Conservation (phyloP, 2,888 invertebrate species). For the Hypercompe scribonia region DNA sequence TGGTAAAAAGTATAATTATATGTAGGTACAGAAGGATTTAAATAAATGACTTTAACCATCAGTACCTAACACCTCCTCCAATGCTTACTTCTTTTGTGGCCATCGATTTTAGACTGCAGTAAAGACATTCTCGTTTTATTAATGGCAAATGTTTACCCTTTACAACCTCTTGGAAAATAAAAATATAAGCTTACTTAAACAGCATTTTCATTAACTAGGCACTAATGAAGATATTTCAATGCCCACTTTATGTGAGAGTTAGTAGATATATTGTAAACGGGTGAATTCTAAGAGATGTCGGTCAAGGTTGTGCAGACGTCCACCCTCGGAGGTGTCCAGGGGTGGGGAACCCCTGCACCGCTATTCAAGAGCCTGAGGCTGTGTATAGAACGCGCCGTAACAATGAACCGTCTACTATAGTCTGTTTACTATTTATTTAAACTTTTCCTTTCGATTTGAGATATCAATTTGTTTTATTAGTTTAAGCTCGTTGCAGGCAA, state of each 20-base stretch:
- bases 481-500: too few relatives aligned
- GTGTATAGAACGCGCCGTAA: conserved; percentile 1
- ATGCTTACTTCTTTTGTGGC: too few relatives aligned
- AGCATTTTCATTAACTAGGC: neutral
- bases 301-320: conserved; percentile 41
- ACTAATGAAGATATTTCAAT: neutral
- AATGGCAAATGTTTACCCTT: too few relatives aligned
- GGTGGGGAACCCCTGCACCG: conserved; percentile 23
- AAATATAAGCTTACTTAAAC: neutral
- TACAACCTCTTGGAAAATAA: neutral
- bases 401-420: neutral
- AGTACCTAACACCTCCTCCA: too few relatives aligned
- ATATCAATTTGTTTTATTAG: neutral
- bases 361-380: conserved; percentile 46
- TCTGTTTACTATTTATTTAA: neutral
- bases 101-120: too few relatives aligned
- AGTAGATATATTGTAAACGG: neutral
- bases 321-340: too few relatives aligned
- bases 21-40: too few relatives aligned
- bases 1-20: too few relatives aligned
- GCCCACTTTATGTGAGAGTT: neutral
- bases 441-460: neutral
- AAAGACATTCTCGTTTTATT: too few relatives aligned
- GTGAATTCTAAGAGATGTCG: conserved; percentile 31
- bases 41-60: too few relatives aligned